Conservation (phyloP, 2,797 vertebrate species). For the Chrosomus eos region DNA sequence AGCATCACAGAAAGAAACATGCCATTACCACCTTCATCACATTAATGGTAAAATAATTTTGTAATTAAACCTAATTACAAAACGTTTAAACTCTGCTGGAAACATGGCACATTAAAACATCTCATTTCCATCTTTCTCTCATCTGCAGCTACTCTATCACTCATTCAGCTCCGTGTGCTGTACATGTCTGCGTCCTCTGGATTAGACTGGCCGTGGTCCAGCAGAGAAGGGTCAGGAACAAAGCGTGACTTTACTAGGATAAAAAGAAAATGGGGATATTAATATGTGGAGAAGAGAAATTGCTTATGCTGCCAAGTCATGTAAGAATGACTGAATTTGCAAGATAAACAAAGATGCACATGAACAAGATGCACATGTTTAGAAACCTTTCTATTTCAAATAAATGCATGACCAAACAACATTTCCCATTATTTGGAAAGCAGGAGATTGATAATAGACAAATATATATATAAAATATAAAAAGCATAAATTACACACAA, state of each 20-base stretch:
- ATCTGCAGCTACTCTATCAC: neutral
- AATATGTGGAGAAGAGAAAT: neutral
- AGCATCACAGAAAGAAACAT: neutral
- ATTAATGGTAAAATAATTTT: slow-evolving; percentile 5
- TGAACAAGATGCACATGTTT: neutral
- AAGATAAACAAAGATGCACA: neutral
- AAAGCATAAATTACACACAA: neutral
- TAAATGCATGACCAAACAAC: neutral
- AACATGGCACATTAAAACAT: slow-evolving; percentile 14
- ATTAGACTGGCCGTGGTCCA: slow-evolving; percentile 81
- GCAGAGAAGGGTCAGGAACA: slow-evolving; percentile 73
- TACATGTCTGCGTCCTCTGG: slow-evolving; percentile 85
- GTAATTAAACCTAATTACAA: neutral
- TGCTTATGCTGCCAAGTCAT: neutral
- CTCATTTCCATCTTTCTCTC: neutral
- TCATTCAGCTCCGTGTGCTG: slow-evolving; percentile 76
- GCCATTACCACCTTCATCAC: neutral
- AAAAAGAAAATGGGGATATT: neutral
- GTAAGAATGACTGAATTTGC: neutral
- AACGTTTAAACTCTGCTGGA: neutral
- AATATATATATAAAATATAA: neutral
- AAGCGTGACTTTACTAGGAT: slow-evolving; percentile 66
- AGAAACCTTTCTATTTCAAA: neutral
- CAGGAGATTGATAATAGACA: neutral
- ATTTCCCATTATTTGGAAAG: neutral